phyloP scores from a whole-genome alignment of 2,113 vertebrate species.

The Lipophrys pholis region DNA sequence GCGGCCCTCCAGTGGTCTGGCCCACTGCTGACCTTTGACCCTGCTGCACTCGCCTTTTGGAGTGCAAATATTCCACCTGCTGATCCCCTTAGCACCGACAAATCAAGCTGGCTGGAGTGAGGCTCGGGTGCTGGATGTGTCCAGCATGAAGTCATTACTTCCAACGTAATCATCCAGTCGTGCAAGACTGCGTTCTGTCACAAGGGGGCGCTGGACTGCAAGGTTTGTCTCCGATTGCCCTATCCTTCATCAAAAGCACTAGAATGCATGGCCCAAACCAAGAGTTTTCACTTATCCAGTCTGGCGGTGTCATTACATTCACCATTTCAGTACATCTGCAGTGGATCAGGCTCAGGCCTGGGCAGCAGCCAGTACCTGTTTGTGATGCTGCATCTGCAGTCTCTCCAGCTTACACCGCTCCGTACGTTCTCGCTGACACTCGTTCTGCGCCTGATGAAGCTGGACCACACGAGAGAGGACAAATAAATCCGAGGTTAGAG shows the following conservation, averaged over 20 bases:
- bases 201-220: conserved; percentile 61
- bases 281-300: conserved; percentile 1
- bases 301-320: conserved; percentile 10
- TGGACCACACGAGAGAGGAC: conserved; percentile 57
- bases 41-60: conserved; percentile 45
- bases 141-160: too few relatives aligned
- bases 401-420: conserved; percentile 93
- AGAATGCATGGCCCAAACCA: neutral
- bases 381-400: conserved; percentile 93
- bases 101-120: conserved; percentile 46
- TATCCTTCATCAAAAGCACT: neutral
- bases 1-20: conserved; percentile 21
- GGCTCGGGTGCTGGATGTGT: conserved; percentile 39
- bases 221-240: neutral
- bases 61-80: conserved; percentile 38
- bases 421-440: conserved; percentile 90
- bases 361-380: conserved; percentile 86
- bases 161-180: conserved; percentile 5
- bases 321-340: conserved; percentile 10
- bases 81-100: conserved; percentile 49
- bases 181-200: conserved; percentile 47
- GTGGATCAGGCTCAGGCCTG: neutral
- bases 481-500: too few relatives aligned
- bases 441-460: conserved; percentile 92
- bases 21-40: conserved; percentile 52